Evolutionary conservation across 1,140 invertebrate species (phyloP).

Genomic region (Conus betulinus): DNA sequence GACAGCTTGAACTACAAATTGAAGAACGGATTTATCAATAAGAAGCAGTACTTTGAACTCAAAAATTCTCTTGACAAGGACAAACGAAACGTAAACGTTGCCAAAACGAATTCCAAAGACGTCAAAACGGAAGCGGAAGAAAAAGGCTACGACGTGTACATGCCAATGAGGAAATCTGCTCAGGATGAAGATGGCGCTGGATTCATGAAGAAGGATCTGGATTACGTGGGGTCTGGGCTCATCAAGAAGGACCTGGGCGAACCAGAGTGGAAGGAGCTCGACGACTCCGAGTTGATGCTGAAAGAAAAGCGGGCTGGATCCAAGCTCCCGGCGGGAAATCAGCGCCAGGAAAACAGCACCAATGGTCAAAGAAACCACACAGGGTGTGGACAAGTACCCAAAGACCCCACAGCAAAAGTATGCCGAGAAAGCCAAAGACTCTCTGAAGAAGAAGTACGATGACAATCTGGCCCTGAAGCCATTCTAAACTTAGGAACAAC

Average conservation of each 20-base stretch:
- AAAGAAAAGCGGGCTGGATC: conserved; percentile 7
- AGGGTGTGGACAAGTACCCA: too few species aligned
- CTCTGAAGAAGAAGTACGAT: too few species aligned
- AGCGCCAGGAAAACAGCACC: too few species aligned
- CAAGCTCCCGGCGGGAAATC: too few species aligned
- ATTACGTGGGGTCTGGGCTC: conserved; percentile 23
- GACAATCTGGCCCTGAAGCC: too few species aligned
- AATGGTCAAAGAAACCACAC: too few species aligned
- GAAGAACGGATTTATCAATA: conserved; percentile 28
- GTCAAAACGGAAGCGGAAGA: conserved; percentile 1
- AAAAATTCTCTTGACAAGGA: conserved; percentile 14
- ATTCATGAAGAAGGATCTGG: conserved; percentile 12
- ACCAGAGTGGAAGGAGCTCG: neutral
- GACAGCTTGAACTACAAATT: conserved; percentile 12
- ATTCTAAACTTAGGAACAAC: too few species aligned
- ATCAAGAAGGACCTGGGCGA: conserved; percentile 16
- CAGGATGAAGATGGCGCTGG: neutral
- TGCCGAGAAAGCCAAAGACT: too few species aligned
- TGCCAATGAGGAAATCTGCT: neutral
- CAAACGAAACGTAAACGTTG: neutral
- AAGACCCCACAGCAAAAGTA: too few species aligned
- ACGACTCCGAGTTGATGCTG: too few species aligned
- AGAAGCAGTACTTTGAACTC: neutral
- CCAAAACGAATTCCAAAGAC: conserved; percentile 14
- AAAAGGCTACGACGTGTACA: neutral